Percentiles rank a stretch among this genome's conserved stretches.
phyloP scores from a whole-genome alignment of 2,888 invertebrate genomes.

The Mesorhabditis belari region DNA sequence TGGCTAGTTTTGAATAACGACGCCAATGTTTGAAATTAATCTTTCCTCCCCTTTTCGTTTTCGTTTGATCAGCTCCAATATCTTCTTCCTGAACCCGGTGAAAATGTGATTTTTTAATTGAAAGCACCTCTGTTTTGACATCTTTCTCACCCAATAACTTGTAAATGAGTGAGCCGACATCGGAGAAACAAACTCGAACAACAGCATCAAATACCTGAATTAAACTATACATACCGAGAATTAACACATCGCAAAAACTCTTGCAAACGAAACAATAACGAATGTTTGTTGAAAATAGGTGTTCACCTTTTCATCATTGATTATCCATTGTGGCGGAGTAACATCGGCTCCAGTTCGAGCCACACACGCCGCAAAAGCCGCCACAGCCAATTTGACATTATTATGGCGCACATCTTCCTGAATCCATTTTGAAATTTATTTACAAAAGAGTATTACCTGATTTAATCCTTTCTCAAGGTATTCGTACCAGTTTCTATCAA shows the following conservation, averaged over 20 bases:
- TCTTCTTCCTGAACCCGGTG: constrained; percentile 1
- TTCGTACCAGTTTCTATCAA: constrained; percentile 26
- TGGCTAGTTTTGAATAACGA: not conserved
- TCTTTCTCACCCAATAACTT: constrained; percentile 14
- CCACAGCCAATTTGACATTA: constrained; percentile 32
- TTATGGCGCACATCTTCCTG: not conserved
- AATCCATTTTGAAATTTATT: not conserved
- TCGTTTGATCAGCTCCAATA: not conserved
- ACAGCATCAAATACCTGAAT: constrained; percentile 42
- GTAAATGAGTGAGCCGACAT: constrained; percentile 33
- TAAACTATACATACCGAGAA: not conserved
- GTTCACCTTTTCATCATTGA: constrained; percentile 34
- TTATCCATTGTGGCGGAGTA: constrained; percentile 37
- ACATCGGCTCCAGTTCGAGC: constrained; percentile 42
- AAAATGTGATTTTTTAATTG: not conserved
- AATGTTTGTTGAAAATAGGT: not conserved
- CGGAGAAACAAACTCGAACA: constrained; percentile 40
- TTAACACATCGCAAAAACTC: not conserved
- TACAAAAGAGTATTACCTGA: constrained; percentile 1
- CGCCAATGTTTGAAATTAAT: constrained; percentile 2
- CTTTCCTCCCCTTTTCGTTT: not conserved
- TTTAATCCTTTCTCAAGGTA: constrained; percentile 24
- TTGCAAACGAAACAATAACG: not conserved
- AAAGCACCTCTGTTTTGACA: constrained; percentile 2
- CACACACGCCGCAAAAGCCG: constrained; percentile 44